A percentile compares a stretch with the other conserved stretches of the same genome.
These are phyloP conservation scores for Catamblyrhynchus diadema DNA, from an alignment of 2,797 vertebrate genomes.

Conservation along the genomic window DNA sequence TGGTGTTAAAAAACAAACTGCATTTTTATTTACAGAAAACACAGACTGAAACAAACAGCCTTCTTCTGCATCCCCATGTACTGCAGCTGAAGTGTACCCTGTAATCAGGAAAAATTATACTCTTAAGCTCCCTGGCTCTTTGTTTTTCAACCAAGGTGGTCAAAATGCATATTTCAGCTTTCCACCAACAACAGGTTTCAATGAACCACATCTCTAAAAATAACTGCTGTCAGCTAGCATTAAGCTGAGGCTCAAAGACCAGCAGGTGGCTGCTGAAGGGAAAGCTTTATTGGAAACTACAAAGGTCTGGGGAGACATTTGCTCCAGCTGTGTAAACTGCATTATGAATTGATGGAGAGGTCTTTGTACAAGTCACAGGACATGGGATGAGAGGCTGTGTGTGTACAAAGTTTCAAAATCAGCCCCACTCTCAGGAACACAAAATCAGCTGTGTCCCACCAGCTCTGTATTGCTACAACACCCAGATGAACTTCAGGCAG, in stretches of 20 bases:
- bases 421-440: background rate
- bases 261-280: conserved; percentile 59
- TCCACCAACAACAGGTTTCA: conserved; percentile 64
- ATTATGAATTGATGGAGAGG: background rate
- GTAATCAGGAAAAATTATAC: conserved; percentile 66
- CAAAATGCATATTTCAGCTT: conserved; percentile 50
- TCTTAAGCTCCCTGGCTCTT: conserved; percentile 31
- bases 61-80: background rate
- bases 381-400: background rate
- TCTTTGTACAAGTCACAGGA: background rate
- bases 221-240: conserved; percentile 58
- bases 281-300: conserved; percentile 50
- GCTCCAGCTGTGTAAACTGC: conserved; percentile 43
- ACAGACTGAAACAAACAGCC: conserved; percentile 33
- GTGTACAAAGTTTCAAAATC: background rate
- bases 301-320: conserved; percentile 44
- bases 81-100: conserved; percentile 15
- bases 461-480: background rate
- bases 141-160: conserved; percentile 53
- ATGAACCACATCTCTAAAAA: conserved; percentile 63
- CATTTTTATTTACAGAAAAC: conserved; percentile 56
- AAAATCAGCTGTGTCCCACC: background rate
- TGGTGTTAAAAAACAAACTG: conserved; percentile 21
- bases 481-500: background rate
- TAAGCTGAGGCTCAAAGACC: conserved; percentile 40